Conservation (phyloP, 1,140 invertebrate genomes). For the Magallana angulata region DNA sequence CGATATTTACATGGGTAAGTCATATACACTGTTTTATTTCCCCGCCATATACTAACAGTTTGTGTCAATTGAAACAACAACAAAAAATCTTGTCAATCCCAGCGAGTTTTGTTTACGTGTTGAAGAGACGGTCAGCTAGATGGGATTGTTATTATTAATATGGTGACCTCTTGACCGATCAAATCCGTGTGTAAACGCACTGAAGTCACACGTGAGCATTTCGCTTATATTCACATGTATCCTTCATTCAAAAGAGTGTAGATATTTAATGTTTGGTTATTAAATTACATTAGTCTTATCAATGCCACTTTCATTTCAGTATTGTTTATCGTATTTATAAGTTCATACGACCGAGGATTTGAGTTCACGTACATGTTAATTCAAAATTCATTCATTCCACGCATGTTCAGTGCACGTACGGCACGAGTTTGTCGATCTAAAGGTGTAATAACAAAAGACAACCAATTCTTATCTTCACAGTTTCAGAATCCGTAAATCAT, state of each 20-base stretch:
- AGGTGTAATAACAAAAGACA: too few species aligned
- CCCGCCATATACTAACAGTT: too few species aligned
- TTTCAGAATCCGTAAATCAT: too few species aligned
- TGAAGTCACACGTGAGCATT: not conserved
- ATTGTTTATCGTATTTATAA: not conserved
- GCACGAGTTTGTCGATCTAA: too few species aligned
- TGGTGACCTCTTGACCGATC: conserved; percentile 26
- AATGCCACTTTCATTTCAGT: not conserved
- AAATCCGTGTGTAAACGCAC: not conserved
- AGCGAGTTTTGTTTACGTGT: too few species aligned
- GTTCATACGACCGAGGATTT: not conserved
- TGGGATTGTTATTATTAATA: conserved; percentile 14
- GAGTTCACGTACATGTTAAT: too few species aligned
- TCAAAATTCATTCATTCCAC: too few species aligned
- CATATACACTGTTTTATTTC: not conserved
- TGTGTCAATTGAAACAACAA: too few species aligned
- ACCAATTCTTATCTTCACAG: too few species aligned
- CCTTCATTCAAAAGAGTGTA: too few species aligned
- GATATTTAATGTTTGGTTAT: not conserved
- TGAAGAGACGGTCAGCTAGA: not conserved
- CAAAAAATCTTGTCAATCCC: too few species aligned
- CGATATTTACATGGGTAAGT: conserved; percentile 34
- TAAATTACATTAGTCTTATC: not conserved
- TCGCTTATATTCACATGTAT: not conserved
- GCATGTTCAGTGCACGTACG: too few species aligned